These are phyloP conservation scores for Hemiprocne comata DNA, from an alignment of 2,113 vertebrate species.

Conservation along the genomic window DNA sequence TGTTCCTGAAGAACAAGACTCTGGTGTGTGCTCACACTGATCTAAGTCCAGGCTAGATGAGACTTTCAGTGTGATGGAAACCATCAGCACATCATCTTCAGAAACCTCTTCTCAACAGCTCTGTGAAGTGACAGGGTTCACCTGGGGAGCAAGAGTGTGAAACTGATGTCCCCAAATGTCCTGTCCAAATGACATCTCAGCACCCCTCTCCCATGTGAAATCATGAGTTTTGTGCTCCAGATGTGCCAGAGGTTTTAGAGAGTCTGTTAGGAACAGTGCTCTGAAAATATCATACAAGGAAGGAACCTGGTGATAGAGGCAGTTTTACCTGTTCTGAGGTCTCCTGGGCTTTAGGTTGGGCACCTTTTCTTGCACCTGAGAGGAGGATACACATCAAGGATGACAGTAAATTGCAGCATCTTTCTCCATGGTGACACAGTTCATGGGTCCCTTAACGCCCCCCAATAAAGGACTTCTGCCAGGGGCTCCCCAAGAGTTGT, in stretches of 20 bases:
- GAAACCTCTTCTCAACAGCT: neutral
- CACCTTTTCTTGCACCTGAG: neutral
- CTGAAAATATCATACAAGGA: neutral
- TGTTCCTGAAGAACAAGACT: neutral
- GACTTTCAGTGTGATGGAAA: neutral
- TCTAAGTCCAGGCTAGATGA: neutral
- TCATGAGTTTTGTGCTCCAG: neutral
- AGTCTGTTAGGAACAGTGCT: neutral
- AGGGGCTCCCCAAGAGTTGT: neutral
- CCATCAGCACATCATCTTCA: accelerated
- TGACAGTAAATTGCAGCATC: neutral
- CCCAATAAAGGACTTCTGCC: neutral
- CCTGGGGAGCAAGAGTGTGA: neutral
- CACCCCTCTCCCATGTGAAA: neutral
- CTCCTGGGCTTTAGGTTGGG: neutral
- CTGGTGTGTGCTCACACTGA: accelerated
- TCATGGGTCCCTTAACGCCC: neutral
- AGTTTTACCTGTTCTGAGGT: neutral
- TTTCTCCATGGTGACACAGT: neutral
- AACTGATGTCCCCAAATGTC: neutral
- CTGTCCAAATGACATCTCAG: neutral
- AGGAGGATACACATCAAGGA: neutral
- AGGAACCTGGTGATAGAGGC: neutral
- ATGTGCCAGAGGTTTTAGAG: neutral
- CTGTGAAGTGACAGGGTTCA: neutral